phyloP scores from a whole-genome alignment of 2,888 invertebrate genomes.

The Eristalinus sepulchralis region DNA sequence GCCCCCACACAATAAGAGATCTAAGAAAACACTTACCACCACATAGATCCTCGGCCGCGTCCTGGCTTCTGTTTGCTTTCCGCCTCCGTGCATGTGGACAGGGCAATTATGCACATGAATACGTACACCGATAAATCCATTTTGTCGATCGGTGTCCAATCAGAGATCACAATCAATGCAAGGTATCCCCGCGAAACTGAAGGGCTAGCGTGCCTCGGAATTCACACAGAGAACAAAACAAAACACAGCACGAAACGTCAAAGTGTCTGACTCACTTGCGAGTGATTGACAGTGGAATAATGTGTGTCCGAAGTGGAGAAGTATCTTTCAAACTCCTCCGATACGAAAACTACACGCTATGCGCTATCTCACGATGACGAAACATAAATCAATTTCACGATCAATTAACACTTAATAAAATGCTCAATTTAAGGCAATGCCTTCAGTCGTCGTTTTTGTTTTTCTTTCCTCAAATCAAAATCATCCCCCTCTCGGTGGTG shows the following conservation, averaged over 20 bases:
- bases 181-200: not conserved
- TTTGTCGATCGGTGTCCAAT: conserved; percentile 4
- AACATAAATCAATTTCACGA: conserved; percentile 77
- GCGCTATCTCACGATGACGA: conserved; percentile 36
- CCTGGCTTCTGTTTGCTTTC: conserved; percentile 83
- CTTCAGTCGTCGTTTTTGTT: conserved; percentile 14
- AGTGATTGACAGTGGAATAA: conserved; percentile 20
- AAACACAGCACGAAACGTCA: not conserved
- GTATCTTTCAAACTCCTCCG: conserved; percentile 24
- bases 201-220: not conserved
- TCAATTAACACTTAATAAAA: conserved; percentile 77
- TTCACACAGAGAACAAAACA: not conserved
- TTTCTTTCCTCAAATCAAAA: not conserved
- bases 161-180: not conserved
- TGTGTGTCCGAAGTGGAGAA: conserved; percentile 11
- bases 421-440: conserved; percentile 45
- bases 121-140: conserved; percentile 80
- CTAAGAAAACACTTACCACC: conserved; percentile 87
- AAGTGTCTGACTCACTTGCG: conserved; percentile 30
- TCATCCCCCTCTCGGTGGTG: conserved; percentile 1
- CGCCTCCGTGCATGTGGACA: conserved; percentile 76
- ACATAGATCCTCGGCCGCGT: conserved; percentile 93
- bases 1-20: not conserved
- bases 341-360: not conserved
- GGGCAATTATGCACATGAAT: conserved; percentile 77